Conservation (phyloP, 2,113 vertebrate species). For the Platysteira castanea region DNA sequence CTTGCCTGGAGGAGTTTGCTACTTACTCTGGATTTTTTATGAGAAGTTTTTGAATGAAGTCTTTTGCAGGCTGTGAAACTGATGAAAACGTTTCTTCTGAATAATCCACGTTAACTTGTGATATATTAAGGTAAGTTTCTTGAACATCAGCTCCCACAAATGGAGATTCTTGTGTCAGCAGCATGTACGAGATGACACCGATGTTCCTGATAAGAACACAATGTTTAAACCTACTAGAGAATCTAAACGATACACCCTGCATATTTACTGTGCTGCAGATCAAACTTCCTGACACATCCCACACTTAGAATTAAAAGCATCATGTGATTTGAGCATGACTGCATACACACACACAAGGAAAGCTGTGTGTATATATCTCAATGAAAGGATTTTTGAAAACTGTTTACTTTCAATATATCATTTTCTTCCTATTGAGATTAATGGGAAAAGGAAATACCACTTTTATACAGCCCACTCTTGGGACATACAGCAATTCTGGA, state of each 20-base stretch:
- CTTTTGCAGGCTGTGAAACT: constrained; percentile 87
- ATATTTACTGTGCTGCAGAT: neutral
- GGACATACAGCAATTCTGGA: neutral
- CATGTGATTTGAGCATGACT: neutral
- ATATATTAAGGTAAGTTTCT: constrained; percentile 96
- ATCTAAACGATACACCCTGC: neutral
- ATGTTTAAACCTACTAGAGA: neutral
- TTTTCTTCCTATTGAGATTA: neutral
- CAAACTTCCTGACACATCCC: neutral
- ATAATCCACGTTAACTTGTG: constrained; percentile 94
- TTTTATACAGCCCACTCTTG: neutral
- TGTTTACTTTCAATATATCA: neutral
- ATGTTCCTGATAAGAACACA: constrained; percentile 81
- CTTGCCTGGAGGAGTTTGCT: neutral
- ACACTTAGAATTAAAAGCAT: neutral
- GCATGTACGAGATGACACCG: constrained; percentile 93
- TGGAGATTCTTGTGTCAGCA: constrained; percentile 92
- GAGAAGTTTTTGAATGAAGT: constrained; percentile 91
- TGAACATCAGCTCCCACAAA: constrained; percentile 91
- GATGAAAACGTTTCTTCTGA: constrained; percentile 85
- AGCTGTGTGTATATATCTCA: neutral
- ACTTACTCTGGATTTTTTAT: constrained; percentile 94
- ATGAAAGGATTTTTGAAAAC: neutral
- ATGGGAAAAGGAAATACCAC: neutral
- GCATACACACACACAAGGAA: neutral